Conservation (phyloP, 2,888 invertebrate genomes). For the Stenotaenia linearis region DNA sequence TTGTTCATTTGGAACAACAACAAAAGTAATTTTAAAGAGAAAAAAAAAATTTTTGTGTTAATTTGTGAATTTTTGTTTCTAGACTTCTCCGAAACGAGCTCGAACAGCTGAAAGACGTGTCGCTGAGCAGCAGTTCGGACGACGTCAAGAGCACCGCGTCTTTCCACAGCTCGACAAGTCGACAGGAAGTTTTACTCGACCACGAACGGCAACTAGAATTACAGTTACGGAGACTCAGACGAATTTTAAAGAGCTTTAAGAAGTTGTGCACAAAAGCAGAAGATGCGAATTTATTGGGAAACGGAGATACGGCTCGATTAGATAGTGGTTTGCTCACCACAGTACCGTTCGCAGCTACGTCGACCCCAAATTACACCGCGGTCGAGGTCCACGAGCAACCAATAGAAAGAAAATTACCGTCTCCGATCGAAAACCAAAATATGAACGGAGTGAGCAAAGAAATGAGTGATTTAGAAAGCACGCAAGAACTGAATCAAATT, state of each 20-base stretch:
- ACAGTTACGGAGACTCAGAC: constrained; percentile 29
- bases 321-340: background rate
- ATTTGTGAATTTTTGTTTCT: too few relatives aligned
- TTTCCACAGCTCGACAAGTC: background rate
- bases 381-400: background rate
- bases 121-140: constrained; percentile 6
- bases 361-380: background rate
- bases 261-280: background rate
- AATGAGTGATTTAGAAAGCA: background rate
- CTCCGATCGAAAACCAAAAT: background rate
- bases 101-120: background rate
- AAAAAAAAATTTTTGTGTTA: background rate
- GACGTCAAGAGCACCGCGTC: background rate
- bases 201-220: constrained; percentile 32
- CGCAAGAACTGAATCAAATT: background rate
- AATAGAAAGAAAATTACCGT: background rate
- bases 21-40: constrained; percentile 41
- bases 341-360: background rate
- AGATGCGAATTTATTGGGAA: background rate
- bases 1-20: constrained; percentile 61
- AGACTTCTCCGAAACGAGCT: background rate
- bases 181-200: constrained; percentile 30
- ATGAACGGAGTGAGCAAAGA: background rate
- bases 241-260: constrained; percentile 19
- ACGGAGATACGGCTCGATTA: background rate